Percentiles rank a stretch among this genome's conserved stretches.
Conservation (phyloP, 2,113 vertebrate species). For the Hemibagrus wyckioides region DNA sequence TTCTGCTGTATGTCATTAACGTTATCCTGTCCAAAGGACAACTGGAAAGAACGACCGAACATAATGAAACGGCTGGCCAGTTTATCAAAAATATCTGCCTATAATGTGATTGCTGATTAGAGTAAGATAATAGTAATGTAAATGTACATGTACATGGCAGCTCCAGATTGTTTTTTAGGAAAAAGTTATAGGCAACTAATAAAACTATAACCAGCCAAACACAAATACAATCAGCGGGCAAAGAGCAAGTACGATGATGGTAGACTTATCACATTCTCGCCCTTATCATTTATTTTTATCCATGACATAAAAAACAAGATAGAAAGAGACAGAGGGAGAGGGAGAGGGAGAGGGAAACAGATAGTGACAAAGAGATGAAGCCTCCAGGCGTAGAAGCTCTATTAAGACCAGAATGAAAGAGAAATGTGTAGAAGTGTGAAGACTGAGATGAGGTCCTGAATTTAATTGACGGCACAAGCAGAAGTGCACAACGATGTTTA, state of each 20-base stretch:
- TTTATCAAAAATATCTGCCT: neutral
- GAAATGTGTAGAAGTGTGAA: neutral
- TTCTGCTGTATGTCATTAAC: slow-evolving; percentile 8
- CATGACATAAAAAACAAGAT: neutral
- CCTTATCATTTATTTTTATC: neutral
- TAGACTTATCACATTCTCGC: slow-evolving; percentile 3
- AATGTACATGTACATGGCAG: neutral
- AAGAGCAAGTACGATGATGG: neutral
- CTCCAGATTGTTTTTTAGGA: neutral
- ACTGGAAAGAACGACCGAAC: neutral
- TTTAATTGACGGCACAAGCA: neutral
- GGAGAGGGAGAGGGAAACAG: neutral
- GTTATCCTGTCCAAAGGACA: slow-evolving; percentile 2
- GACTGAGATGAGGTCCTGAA: neutral
- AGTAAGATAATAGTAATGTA: neutral
- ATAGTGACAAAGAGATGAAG: neutral
- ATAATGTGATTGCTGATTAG: neutral
- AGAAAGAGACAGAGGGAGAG: neutral
- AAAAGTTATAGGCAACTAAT: neutral
- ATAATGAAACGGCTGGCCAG: neutral
- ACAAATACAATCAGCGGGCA: slow-evolving; percentile 4
- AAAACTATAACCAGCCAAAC: neutral
- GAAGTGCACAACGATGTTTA: neutral
- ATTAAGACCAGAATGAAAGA: neutral
- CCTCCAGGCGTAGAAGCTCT: neutral